phyloP scores from a whole-genome alignment of 2,888 invertebrate species.

The Acleris emargana region DNA sequence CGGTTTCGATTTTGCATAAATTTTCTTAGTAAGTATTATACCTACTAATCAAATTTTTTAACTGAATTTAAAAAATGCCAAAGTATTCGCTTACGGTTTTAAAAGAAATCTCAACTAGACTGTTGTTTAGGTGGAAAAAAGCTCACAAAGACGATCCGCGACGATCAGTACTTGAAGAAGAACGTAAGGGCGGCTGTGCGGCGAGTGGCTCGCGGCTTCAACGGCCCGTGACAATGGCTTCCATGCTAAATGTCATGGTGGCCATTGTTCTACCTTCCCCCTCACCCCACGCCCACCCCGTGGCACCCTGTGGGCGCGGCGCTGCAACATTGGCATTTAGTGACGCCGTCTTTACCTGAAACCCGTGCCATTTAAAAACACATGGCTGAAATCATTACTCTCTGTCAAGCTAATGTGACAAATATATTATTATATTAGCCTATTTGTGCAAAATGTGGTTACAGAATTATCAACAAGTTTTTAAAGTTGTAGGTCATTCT shows the following conservation, averaged over 20 bases:
- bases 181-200: conserved; percentile 68
- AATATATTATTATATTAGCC: too few relatives aligned
- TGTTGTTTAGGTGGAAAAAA: neutral
- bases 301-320: conserved; percentile 46
- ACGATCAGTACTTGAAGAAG: conserved; percentile 65
- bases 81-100: neutral
- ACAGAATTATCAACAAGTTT: too few relatives aligned
- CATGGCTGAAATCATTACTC: conserved; percentile 59
- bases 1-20: conserved; percentile 30
- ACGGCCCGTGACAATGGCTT: conserved; percentile 81
- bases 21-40: conserved; percentile 18
- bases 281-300: conserved; percentile 50
- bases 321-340: conserved; percentile 73
- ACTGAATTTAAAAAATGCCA: conserved; percentile 6
- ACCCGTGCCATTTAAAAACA: conserved; percentile 64
- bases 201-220: conserved; percentile 70
- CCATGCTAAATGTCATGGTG: conserved; percentile 83
- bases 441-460: too few relatives aligned
- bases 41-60: too few relatives aligned
- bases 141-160: conserved; percentile 38
- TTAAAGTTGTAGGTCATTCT: too few relatives aligned
- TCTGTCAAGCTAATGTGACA: neutral
- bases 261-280: conserved; percentile 73
- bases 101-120: neutral
- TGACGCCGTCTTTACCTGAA: conserved; percentile 64